Percentiles rank a stretch among this genome's conserved stretches.
Evolutionary conservation across 2,888 invertebrate species (phyloP).

Genomic region (Sarcophaga subvicina): DNA sequence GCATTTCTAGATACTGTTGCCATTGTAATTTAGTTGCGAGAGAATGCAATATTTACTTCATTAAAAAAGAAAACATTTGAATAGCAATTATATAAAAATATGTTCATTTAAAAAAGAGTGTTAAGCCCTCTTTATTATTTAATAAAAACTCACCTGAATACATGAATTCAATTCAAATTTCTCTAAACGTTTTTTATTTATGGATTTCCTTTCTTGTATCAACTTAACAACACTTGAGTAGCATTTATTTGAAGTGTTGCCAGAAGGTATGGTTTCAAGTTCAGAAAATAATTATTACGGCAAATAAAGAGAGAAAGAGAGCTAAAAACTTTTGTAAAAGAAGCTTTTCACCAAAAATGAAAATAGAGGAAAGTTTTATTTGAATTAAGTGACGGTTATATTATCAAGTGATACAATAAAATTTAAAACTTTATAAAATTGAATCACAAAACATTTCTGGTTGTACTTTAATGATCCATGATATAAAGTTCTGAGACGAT

Average conservation of each 20-base stretch:
- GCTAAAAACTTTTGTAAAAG: no score
- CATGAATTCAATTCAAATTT: no score
- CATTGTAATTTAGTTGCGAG: not conserved
- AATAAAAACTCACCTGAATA: no score
- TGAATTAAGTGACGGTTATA: not conserved
- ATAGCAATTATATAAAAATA: no score
- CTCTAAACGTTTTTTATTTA: not conserved
- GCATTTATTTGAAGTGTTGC: conserved; percentile 22
- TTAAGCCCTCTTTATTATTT: no score
- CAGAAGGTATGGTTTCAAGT: not conserved
- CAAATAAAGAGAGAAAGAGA: not conserved
- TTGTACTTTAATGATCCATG: no score
- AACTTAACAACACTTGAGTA: conserved; percentile 54
- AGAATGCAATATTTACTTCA: no score
- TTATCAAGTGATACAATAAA: not conserved
- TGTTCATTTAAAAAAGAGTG: no score
- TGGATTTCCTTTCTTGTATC: not conserved
- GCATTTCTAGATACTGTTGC: not conserved
- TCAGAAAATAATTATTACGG: not conserved
- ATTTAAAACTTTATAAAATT: not conserved
- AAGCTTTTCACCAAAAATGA: not conserved
- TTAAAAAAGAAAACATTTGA: no score
- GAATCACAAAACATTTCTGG: no score
- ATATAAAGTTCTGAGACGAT: no score
- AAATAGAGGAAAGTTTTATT: not conserved